Evolutionary conservation across 1,140 invertebrate species (phyloP), one percentile per base, ranked within the genome.

Genomic region (Akabosia matsudoensis): DNA sequence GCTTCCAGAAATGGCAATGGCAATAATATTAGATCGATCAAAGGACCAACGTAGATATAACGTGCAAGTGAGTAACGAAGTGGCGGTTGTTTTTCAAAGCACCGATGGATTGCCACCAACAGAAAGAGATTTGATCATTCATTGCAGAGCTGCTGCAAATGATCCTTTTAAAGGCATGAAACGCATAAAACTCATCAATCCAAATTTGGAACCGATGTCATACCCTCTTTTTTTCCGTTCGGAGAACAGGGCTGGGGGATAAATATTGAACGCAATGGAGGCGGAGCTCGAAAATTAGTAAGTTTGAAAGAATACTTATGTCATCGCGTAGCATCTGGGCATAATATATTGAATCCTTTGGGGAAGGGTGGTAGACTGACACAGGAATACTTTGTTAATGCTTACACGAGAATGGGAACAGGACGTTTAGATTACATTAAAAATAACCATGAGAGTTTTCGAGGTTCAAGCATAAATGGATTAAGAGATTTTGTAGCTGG

Each of bases 381-480:
- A 14, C 82, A 83, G 61, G 82, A 83, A 71, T 83, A 79, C 76
- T 33, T 82, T 24, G 82, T 83, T 4, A 82, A 83, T 79, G 64
- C 79, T 28, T 83, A 81, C 76, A 73, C 76, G 1, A 80, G 72
- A 76, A 70, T 78, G 4, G 82, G 83, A 76, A 73, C 81, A 14
- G 75, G 77, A 51, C 33, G 73, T 28, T 33, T 83, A 1, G 67
- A 82, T 74, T 83, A 64, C 33, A 75, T 79, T 28, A 28, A 75
- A 37, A 13, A 4, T 24, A 4, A 80, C 74, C 78, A 77, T 54
- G 67, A 64, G 34, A n/a, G 77, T 51, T 37, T 79, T 16, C 70
- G 74, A 16, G 77, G 54, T 33, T 71, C 77, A 18, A 72, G 31
- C 10, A 79, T 79, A 33, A 34, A 73, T 28, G 64, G 67, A 18